Evolutionary conservation across 2,113 vertebrate genomes (phyloP).

Genomic region (Aspidoscelis tigris): DNA sequence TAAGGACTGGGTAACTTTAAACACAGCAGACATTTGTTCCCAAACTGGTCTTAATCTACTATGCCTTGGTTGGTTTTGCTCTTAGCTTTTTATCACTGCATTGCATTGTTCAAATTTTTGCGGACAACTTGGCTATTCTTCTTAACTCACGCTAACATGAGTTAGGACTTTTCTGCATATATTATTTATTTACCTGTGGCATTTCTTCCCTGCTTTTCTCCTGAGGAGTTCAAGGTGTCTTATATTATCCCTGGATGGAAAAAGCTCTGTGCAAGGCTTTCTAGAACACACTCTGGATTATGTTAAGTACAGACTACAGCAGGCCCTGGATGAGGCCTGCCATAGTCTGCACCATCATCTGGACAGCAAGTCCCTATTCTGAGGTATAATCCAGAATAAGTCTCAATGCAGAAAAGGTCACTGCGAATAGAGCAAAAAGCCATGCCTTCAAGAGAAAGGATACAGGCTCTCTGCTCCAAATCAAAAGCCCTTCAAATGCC

Average conservation of each 20-base stretch:
- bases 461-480: slow-evolving; percentile 6
- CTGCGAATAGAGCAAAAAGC: neutral
- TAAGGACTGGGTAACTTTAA: neutral
- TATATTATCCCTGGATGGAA: too few species aligned
- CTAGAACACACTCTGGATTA: neutral
- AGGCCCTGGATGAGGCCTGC: too few species aligned
- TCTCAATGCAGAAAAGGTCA: too few species aligned
- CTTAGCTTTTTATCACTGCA: too few species aligned
- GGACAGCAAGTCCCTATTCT: too few species aligned
- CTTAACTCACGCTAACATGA: neutral
- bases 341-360: too few species aligned
- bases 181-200: too few species aligned
- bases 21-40: neutral
- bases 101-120: neutral
- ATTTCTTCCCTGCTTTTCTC: too few species aligned
- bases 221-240: too few species aligned
- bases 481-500: slow-evolving; percentile 19
- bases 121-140: neutral
- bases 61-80: neutral
- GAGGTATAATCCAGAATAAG: too few species aligned
- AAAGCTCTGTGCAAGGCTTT: neutral
- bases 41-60: neutral
- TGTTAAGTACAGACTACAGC: too few species aligned
- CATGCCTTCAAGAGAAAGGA: slow-evolving; percentile 29
- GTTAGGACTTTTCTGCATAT: too few species aligned